phyloP scores from a whole-genome alignment of 2,113 vertebrate species.

The Dromas ardeola region DNA sequence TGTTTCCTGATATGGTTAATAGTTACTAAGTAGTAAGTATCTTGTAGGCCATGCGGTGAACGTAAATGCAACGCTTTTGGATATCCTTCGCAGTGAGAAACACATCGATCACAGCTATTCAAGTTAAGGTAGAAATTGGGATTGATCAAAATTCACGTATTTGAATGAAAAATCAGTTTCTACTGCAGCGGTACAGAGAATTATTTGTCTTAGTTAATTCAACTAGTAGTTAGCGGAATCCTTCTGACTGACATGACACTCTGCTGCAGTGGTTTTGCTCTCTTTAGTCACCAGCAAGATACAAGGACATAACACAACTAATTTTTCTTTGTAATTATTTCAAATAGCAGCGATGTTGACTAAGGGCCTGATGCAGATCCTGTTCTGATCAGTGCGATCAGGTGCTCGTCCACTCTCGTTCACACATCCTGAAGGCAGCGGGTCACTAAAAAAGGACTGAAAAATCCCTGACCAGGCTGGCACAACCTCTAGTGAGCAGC shows the following conservation, averaged over 20 bases:
- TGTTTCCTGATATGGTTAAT: neutral
- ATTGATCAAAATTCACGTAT: neutral
- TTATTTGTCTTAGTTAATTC: neutral
- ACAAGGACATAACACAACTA: neutral
- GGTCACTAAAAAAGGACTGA: neutral
- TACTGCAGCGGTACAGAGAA: neutral
- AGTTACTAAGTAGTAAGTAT: neutral
- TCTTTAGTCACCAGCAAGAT: neutral
- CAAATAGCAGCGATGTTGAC: fast-evolving
- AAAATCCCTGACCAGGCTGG: neutral
- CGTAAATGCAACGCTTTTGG: neutral
- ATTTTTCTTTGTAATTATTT: neutral
- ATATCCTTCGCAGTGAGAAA: neutral
- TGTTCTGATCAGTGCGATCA: neutral
- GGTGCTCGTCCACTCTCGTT: neutral
- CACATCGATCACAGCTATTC: neutral
- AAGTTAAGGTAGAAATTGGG: neutral
- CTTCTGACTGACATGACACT: neutral
- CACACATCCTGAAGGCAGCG: neutral
- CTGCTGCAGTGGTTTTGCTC: neutral
- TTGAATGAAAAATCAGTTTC: neutral
- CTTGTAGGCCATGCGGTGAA: neutral
- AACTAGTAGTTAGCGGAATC: neutral
- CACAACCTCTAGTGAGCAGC: neutral
- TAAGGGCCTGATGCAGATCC: neutral